Evolutionary conservation across 2,888 invertebrate species (phyloP).

Genomic region (Morpho achilles): DNA sequence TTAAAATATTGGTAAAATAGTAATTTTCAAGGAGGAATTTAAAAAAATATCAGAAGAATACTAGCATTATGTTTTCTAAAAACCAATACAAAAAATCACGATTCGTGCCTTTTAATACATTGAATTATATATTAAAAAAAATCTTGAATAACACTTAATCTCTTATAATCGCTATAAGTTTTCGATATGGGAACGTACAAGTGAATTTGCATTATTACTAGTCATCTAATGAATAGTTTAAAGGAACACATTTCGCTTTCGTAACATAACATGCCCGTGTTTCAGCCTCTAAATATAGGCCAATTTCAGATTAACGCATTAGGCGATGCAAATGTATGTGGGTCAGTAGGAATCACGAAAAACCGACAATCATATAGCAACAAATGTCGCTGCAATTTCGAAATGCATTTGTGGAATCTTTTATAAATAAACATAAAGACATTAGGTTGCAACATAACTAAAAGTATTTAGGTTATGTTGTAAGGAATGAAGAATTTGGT

Average conservation of each 20-base stretch:
- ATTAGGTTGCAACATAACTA: slow-evolving; percentile 32
- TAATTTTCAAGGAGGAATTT: too few relatives aligned
- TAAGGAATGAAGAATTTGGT: not conserved
- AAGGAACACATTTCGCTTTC: slow-evolving; percentile 40
- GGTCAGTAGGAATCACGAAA: slow-evolving; percentile 60
- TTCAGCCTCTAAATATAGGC: slow-evolving; percentile 63
- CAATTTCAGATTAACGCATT: slow-evolving; percentile 46
- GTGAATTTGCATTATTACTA: not conserved
- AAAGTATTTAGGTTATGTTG: slow-evolving; percentile 11
- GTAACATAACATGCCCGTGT: slow-evolving; percentile 45
- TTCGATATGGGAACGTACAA: not conserved
- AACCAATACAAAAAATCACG: too few relatives aligned
- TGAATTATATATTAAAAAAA: not conserved
- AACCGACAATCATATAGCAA: slow-evolving; percentile 39
- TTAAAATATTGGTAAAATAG: too few relatives aligned
- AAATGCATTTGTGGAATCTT: slow-evolving; percentile 37
- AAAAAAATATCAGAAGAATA: too few relatives aligned
- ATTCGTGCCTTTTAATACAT: too few relatives aligned
- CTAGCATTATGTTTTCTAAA: too few relatives aligned
- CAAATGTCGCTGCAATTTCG: slow-evolving; percentile 53
- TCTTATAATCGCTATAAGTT: not conserved
- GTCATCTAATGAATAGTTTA: slow-evolving; percentile 9
- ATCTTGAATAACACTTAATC: not conserved
- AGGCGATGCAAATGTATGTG: slow-evolving; percentile 62
- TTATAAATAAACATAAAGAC: slow-evolving; percentile 37